phyloP scores from a whole-genome alignment of 2,888 invertebrate species.

The Tromatobia lineatoria region DNA sequence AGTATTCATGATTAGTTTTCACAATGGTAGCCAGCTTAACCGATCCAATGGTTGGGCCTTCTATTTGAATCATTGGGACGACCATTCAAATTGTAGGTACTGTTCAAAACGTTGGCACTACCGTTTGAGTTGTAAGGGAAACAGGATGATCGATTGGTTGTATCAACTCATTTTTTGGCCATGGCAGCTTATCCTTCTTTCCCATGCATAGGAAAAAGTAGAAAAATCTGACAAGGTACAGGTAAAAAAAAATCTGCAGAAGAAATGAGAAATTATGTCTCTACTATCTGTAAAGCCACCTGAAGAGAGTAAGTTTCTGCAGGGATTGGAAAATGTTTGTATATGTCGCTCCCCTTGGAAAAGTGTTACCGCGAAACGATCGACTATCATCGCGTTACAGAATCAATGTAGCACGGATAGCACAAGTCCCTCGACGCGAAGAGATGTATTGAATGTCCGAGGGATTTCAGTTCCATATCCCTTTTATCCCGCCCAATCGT shows the following conservation, averaged over 20 bases:
- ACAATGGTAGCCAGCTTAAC: too few species aligned
- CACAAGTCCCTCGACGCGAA: conserved; percentile 66
- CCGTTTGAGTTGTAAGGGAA: too few species aligned
- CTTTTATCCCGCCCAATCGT: conserved; percentile 84
- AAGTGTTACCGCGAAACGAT: conserved; percentile 55
- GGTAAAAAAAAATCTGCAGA: neutral
- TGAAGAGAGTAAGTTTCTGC: neutral
- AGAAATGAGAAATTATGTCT: neutral
- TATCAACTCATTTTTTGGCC: too few species aligned
- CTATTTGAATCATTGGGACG: too few species aligned
- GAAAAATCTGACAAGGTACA: too few species aligned
- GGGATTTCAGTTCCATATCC: conserved; percentile 76
- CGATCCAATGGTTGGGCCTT: too few species aligned
- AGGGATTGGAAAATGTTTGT: conserved; percentile 20
- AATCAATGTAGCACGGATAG: conserved; percentile 15
- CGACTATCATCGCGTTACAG: conserved; percentile 51
- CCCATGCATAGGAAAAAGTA: too few species aligned
- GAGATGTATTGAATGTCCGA: conserved; percentile 77
- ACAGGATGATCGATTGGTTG: too few species aligned
- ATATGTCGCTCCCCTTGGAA: conserved; percentile 44
- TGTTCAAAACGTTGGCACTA: too few species aligned
- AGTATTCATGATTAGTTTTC: too few species aligned
- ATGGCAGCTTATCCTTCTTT: too few species aligned
- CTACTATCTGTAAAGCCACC: neutral
- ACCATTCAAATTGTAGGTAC: too few species aligned